Evolutionary conservation across 1,140 invertebrate genomes (phyloP), one percentile per base, ranked within the genome.

Genomic region (Drosophila willistoni): DNA sequence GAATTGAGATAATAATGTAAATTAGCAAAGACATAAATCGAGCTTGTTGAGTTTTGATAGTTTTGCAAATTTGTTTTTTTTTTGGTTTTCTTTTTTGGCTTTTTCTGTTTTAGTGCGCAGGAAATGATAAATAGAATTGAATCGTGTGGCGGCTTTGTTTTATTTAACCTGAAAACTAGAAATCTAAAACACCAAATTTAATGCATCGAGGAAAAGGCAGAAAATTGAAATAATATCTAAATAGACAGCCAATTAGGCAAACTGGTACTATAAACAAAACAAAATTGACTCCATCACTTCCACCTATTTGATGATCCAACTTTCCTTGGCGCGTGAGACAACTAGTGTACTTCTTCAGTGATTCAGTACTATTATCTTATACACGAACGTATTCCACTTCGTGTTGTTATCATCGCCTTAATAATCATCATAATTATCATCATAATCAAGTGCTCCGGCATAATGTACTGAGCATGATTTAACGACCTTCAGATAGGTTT

Each of bases 1-100:
- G 44, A 51, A 19, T 22, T 33, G 39, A 69, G 73, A 86, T 72
- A 89, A 42, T 74, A 79, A 73, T 73, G 42, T 79, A 71, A 76
- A 87, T 87, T 85, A 54, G 80, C 68, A 60, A 79, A 76, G 63
- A 22, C 71, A 82, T 85, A 81, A 85, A 82, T 85, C 71, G 59
- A 63, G 62, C 66, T 77, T 36, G 73, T 76, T 76, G 62, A 75
- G 44, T 51, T 51, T 51, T 51, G 44, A 51, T 75, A 75, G 71
- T 57, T 68, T 75, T 63, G 57, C 25, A 64, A 75, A 41, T 76
- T 17, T 22, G 17, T 51, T 51, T 51, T 51, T 51, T 51, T 51
- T 9, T 39, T 39, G 10, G 36, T 10, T 39, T 14, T 47, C 14
- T 19, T 10, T 47, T 47, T 51, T 51, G 29, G 5, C 29, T 25